Evolutionary conservation across 1,140 invertebrate genomes (phyloP).

Genomic region (Panagrolaimus sp.): DNA sequence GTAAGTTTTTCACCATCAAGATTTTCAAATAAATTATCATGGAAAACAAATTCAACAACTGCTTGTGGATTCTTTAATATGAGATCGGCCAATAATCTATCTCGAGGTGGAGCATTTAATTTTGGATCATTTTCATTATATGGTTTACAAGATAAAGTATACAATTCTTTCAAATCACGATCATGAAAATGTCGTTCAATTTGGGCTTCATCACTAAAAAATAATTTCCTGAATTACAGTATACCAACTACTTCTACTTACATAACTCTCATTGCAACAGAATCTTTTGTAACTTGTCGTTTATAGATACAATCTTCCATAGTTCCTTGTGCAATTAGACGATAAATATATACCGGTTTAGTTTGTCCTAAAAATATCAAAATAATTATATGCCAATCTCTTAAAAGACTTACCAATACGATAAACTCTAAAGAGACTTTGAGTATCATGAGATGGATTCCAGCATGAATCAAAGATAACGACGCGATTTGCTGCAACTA

Average conservation of each 20-base stretch:
- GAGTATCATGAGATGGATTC: conserved; percentile 96
- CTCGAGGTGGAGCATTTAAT: conserved; percentile 38
- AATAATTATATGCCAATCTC: too few species aligned
- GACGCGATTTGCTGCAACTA: conserved; percentile 88
- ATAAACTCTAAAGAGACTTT: conserved; percentile 92
- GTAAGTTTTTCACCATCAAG: conserved; percentile 46
- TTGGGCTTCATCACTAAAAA: conserved; percentile 93
- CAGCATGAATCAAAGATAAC: conserved; percentile 95
- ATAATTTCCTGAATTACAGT: too few species aligned
- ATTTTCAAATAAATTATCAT: conserved; percentile 48
- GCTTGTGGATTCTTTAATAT: conserved; percentile 31
- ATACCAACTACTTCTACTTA: too few species aligned
- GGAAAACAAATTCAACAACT: conserved; percentile 42
- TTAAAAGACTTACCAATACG: too few species aligned
- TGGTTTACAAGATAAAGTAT: conserved; percentile 70
- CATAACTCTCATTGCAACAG: conserved; percentile 85
- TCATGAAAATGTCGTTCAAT: conserved; percentile 88
- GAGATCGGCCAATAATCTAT: conserved; percentile 48
- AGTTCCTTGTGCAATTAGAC: conserved; percentile 67
- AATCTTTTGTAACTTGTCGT: conserved; percentile 86
- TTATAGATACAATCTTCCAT: conserved; percentile 99
- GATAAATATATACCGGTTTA: conserved; percentile 92
- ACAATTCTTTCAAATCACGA: conserved; percentile 79
- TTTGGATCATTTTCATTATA: conserved; percentile 15
- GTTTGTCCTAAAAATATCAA: too few species aligned